These are phyloP conservation scores for Iselma pallidipennis DNA, from an alignment of 2,888 invertebrate genomes.

Conservation along the genomic window DNA sequence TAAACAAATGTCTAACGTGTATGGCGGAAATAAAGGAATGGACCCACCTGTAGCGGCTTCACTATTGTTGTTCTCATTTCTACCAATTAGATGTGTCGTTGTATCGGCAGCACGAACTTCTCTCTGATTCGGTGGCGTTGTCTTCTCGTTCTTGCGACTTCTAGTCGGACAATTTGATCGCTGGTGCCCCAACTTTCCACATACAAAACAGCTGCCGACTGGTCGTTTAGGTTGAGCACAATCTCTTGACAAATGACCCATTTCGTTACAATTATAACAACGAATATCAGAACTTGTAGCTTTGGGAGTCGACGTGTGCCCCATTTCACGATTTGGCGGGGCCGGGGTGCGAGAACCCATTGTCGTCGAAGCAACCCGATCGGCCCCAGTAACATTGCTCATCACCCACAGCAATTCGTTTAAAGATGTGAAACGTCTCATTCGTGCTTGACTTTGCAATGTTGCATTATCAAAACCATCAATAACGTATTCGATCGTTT, in stretches of 20 bases:
- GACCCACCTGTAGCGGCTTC: neutral
- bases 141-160: no score
- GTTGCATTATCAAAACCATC: constrained; percentile 1
- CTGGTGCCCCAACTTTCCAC: constrained; percentile 17
- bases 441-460: neutral
- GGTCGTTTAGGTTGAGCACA: constrained; percentile 16
- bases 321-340: no score
- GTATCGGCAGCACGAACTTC: neutral
- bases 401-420: neutral
- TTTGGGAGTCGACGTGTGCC: no score
- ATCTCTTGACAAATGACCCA: constrained; percentile 9
- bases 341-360: no score
- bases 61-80: neutral
- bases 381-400: neutral
- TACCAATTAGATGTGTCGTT: neutral
- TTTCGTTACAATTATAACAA: constrained; percentile 10
- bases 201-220: constrained; percentile 19
- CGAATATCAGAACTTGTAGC: no score
- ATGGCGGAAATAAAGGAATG: no score
- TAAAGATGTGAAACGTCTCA: neutral
- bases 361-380: no score
- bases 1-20: no score
- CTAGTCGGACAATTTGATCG: constrained; percentile 19
- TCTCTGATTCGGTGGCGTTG: neutral
- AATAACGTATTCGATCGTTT: neutral